Evolutionary conservation across 35 echinoderm and acorn worm species (phyloP).

Genomic region (Hemicentrotus pulcherrimus): DNA sequence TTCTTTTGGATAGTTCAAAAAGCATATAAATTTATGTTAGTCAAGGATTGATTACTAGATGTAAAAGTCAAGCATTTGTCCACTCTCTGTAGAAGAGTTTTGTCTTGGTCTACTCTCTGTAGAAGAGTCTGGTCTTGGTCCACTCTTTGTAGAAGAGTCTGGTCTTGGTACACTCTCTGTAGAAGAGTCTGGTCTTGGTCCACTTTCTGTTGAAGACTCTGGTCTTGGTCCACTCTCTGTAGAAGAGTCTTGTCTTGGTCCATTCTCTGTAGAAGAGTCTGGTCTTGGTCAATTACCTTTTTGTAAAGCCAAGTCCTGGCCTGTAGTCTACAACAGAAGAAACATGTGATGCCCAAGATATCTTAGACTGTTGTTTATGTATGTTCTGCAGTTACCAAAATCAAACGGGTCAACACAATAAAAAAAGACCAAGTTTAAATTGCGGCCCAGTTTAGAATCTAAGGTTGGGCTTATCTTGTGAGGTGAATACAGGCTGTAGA

Average conservation of each 20-base stretch:
- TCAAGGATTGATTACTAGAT: background rate
- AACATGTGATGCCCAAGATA: no score
- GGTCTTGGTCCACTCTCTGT: background rate
- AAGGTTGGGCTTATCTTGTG: background rate
- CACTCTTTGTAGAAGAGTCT: background rate
- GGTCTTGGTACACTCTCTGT: background rate
- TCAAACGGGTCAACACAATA: no score
- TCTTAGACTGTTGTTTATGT: background rate
- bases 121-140: no score
- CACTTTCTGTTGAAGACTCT: background rate
- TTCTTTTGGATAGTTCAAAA: no score
- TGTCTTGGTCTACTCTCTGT: no score
- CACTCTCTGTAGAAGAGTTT: background rate
- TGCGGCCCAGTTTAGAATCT: background rate
- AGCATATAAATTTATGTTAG: no score
- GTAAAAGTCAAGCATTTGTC: background rate
- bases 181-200: no score
- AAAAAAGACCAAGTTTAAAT: background rate
- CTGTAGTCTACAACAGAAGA: background rate
- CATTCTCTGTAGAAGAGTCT: no score
- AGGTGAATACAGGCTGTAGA: background rate
- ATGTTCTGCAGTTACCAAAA: background rate
- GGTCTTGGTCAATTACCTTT: background rate
- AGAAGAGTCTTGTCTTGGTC: background rate
- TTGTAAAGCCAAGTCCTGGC: background rate